Evolutionary conservation across 1,140 invertebrate genomes (phyloP), one percentile per base, ranked within the genome.

Genomic region (Macrocentrus cingulum): DNA sequence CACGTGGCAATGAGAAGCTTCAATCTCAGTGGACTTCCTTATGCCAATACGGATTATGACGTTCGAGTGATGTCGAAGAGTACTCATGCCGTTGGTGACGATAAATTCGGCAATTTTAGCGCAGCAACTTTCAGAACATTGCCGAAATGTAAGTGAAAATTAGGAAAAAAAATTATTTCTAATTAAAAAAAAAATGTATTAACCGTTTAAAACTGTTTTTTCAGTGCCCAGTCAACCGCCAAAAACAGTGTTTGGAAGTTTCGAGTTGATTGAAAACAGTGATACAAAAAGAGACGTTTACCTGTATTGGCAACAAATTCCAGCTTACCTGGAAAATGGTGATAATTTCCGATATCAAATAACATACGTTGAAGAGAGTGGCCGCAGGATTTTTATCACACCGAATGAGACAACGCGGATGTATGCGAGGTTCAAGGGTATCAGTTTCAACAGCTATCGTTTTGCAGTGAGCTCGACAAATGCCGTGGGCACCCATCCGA

Each of bases 251-350:
- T 72, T 83, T 15, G 88, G 88, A 23, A 84, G 84, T 59, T 91
- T 89, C 70, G 83, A 88, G 70, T 72, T 81, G 11, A 59, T 74
- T n/a, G 83, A 78, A 57, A 73, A 80, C 34, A 79, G 66, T 48
- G 32, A 13, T 11, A 76, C 76, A 52, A 70, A 68, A 52, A 70
- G 84, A 48, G 81, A 85, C 44, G 74, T 88, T 19, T 85, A 83
- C 71, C 73, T 90, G 15, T 89, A 89, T 69, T 90, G 88, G 88
- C 84, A 87, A 68, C 78, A 84, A 51, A 82, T 90, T 45, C 81
- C 83, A 18, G 72, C 77, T 6, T 82, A 82, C 65, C 77, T 85
- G 56, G 80, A 87, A 45, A 85, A 85, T 66, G 85, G 84, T 4
- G 75, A 81, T 16, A 75, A 82, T 50, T 85, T 85, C 65, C 72